A percentile compares a stretch with the other conserved stretches of the same genome.
Conservation (phyloP, 2,797 vertebrate species). For the Labroides dimidiatus region DNA sequence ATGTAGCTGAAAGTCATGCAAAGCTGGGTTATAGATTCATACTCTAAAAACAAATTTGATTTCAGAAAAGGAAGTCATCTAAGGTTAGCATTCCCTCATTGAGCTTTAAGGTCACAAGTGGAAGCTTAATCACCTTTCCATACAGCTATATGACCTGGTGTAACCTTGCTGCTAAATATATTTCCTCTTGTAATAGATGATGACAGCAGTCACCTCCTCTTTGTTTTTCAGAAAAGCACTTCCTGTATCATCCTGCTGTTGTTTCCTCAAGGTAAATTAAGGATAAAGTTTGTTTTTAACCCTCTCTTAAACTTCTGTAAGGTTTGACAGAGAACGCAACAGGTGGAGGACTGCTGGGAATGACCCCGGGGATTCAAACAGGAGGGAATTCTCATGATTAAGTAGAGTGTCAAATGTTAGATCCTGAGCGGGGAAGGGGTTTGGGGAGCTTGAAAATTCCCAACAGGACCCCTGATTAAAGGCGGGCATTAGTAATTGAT, state of each 20-base stretch:
- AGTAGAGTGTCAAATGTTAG: constrained; percentile 51
- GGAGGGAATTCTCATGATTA: constrained; percentile 57
- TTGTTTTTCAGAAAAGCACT: constrained; percentile 47
- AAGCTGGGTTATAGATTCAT: background rate
- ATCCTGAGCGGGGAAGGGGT: constrained; percentile 17
- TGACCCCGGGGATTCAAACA: constrained; percentile 50
- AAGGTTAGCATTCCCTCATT: background rate
- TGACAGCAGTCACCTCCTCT: constrained; percentile 14
- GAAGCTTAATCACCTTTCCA: constrained; percentile 5
- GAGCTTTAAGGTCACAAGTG: constrained; percentile 21
- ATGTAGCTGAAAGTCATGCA: background rate
- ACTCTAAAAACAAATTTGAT: background rate
- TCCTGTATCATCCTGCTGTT: constrained; percentile 27
- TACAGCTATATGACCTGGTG: constrained; percentile 17
- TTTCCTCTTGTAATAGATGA: constrained; percentile 10
- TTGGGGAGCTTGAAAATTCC: constrained; percentile 19
- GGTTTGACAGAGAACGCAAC: constrained; percentile 53
- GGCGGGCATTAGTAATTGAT: constrained; percentile 55
- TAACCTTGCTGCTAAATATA: constrained; percentile 44
- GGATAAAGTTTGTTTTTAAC: constrained; percentile 48
- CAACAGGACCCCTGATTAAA: constrained; percentile 53
- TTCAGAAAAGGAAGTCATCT: background rate
- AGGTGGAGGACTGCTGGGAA: constrained; percentile 59
- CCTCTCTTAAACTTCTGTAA: constrained; percentile 21
- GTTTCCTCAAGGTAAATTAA: constrained; percentile 58